These are phyloP conservation scores for Orgyia antiqua DNA, from an alignment of 2,888 invertebrate species.

Conservation along the genomic window DNA sequence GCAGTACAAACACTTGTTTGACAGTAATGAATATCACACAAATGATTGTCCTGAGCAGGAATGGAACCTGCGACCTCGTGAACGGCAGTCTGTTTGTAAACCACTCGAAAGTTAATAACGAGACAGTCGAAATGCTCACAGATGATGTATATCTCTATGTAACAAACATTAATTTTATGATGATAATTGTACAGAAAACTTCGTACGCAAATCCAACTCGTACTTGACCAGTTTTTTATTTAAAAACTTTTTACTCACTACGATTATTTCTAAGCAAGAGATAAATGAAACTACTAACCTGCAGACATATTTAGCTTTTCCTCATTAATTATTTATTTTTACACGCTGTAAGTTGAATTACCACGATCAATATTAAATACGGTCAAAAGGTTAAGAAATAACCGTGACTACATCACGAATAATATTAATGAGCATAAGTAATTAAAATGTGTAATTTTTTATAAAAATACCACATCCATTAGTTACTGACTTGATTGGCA, in stretches of 20 bases:
- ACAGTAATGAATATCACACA: too few relatives aligned
- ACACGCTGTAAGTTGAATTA: neutral
- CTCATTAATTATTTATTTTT: neutral
- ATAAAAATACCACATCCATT: constrained; percentile 9
- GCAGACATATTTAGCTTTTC: neutral
- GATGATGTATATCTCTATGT: too few relatives aligned
- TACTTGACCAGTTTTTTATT: too few relatives aligned
- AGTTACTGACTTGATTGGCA: constrained; percentile 11
- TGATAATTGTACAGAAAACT: too few relatives aligned
- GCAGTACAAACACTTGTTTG: too few relatives aligned
- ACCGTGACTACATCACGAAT: constrained; percentile 3
- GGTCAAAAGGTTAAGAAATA: constrained; percentile 4
- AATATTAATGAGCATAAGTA: neutral
- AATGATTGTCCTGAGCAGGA: too few relatives aligned
- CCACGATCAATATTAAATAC: neutral
- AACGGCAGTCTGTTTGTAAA: too few relatives aligned
- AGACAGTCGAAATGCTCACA: too few relatives aligned
- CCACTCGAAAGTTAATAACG: too few relatives aligned
- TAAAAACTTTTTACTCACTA: neutral
- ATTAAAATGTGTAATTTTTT: neutral
- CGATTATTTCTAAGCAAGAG: neutral
- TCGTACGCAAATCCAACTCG: too few relatives aligned
- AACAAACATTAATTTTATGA: too few relatives aligned
- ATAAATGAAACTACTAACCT: neutral
- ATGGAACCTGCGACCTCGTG: too few relatives aligned